These are phyloP conservation scores for Colletes latitarsis DNA, from an alignment of 1,140 invertebrate genomes.

Conservation along the genomic window DNA sequence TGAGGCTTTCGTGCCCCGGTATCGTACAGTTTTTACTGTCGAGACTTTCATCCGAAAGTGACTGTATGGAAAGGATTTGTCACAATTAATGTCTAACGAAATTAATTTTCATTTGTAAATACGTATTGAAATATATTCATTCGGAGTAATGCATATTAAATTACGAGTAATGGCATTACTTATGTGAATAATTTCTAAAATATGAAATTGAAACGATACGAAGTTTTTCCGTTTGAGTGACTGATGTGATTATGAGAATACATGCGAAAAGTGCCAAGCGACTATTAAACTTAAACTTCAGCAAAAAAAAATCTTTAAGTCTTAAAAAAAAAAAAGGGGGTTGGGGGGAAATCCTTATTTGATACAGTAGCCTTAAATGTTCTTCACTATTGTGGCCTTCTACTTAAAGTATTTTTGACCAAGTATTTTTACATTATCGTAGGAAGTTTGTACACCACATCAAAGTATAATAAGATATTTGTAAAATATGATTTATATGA, in stretches of 20 bases:
- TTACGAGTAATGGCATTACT: constrained; percentile 9
- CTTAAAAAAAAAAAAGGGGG: background rate
- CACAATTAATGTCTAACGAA: background rate
- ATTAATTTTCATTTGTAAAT: constrained; percentile 23
- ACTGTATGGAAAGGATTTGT: background rate
- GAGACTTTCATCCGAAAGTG: too few relatives aligned
- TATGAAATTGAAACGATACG: constrained; percentile 16
- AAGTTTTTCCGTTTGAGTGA: too few relatives aligned
- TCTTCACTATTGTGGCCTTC: constrained; percentile 48
- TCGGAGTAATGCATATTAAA: background rate
- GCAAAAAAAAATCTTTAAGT: too few relatives aligned
- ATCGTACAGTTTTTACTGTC: too few relatives aligned
- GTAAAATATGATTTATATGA: constrained; percentile 15
- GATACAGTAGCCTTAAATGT: constrained; percentile 12
- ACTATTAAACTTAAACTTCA: too few relatives aligned
- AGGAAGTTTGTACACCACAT: constrained; percentile 7
- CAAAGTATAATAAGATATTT: background rate
- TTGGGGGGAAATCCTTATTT: background rate
- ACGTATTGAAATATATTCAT: background rate
- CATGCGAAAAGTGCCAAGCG: too few relatives aligned
- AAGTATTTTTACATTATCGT: constrained; percentile 31
- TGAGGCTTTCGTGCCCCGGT: too few relatives aligned
- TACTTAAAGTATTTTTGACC: constrained; percentile 54
- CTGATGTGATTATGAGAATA: too few relatives aligned
- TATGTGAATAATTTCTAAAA: constrained; percentile 42